A percentile compares a stretch with the other conserved stretches of the same genome.
Conservation (phyloP, 2,797 vertebrate genomes). For the Bryconaethiops microstoma region DNA sequence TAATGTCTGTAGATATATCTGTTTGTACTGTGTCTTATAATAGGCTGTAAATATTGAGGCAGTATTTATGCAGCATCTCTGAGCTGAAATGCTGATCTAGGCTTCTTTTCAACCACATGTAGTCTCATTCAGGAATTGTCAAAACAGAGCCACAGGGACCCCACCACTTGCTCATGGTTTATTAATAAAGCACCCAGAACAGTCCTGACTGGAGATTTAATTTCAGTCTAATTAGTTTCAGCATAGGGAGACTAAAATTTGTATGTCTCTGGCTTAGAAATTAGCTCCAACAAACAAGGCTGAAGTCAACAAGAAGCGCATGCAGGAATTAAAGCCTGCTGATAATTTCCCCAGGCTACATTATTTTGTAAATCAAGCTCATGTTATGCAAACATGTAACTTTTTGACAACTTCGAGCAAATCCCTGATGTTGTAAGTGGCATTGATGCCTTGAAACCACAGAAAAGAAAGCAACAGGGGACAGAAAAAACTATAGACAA, state of each 20-base stretch:
- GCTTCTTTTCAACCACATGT: not conserved
- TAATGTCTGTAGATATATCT: not conserved
- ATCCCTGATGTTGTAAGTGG: no score
- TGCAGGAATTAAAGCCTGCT: not conserved
- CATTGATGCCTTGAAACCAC: not conserved
- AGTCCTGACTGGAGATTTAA: not conserved
- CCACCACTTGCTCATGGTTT: not conserved
- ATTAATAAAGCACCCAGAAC: not conserved
- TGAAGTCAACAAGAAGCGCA: not conserved
- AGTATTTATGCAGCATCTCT: not conserved
- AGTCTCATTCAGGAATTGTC: not conserved
- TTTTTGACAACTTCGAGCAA: not conserved
- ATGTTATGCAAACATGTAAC: not conserved
- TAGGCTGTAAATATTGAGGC: not conserved
- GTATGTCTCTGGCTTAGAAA: not conserved
- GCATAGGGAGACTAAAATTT: not conserved
- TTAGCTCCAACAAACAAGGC: not conserved
- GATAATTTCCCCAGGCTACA: not conserved
- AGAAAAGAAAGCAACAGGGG: no score
- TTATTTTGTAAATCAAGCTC: not conserved
- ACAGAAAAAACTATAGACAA: no score
- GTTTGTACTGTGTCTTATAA: not conserved
- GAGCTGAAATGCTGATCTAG: not conserved
- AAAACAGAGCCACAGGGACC: not conserved
- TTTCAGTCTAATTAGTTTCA: not conserved